A percentile compares a stretch with the other conserved stretches of the same genome.
phyloP scores from a whole-genome alignment of 2,888 invertebrate species.

The Muschampia plurimacula region DNA sequence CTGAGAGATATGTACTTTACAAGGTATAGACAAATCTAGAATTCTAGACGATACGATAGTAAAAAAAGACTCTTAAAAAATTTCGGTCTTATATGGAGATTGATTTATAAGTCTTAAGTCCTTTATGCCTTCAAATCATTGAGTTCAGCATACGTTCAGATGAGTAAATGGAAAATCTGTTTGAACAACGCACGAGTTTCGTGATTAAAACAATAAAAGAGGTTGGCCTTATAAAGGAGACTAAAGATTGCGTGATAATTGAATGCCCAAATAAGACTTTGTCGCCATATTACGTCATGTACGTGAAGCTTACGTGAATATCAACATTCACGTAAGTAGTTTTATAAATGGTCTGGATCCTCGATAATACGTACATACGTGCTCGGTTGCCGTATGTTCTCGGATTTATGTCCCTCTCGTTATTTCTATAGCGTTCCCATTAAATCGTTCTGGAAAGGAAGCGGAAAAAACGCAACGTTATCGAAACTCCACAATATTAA shows the following conservation, averaged over 20 bases:
- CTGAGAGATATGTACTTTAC: background rate
- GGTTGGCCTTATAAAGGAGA: background rate
- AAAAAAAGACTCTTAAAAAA: no score
- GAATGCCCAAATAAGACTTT: constrained; percentile 19
- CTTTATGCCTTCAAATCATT: no score
- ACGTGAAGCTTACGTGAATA: no score
- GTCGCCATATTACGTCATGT: constrained; percentile 24
- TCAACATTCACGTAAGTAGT: constrained; percentile 7
- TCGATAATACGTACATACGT: constrained; percentile 30
- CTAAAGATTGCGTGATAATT: constrained; percentile 20
- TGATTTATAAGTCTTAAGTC: no score
- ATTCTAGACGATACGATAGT: no score
- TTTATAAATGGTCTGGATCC: constrained; percentile 7
- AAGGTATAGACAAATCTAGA: background rate
- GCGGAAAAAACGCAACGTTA: constrained; percentile 17
- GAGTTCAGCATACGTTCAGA: background rate
- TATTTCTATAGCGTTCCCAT: constrained; percentile 33
- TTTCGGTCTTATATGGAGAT: no score
- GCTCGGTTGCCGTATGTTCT: constrained; percentile 13
- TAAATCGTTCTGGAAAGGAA: constrained; percentile 31
- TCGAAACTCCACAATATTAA: constrained; percentile 32
- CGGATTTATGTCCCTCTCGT: constrained; percentile 29
- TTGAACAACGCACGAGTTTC: background rate
- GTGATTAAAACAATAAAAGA: no score
- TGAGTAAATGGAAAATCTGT: background rate